These are phyloP conservation scores for Gallinago media DNA, from an alignment of 2,113 vertebrate species.

Conservation along the genomic window DNA sequence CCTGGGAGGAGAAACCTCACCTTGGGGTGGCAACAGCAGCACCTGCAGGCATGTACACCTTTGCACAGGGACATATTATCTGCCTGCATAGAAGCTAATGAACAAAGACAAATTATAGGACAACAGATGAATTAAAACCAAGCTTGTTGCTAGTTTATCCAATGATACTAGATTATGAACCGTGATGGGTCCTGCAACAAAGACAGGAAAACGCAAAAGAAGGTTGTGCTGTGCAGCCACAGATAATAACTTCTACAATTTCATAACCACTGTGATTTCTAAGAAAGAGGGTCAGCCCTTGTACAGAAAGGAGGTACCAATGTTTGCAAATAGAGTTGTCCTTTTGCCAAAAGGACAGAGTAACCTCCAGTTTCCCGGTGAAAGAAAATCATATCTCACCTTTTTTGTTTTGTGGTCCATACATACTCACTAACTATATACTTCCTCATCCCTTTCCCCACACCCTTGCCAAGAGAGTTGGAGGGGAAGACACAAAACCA, in stretches of 20 bases:
- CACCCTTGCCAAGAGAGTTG: not conserved
- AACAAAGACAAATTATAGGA: not conserved
- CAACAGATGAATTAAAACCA: not conserved
- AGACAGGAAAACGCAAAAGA: not conserved
- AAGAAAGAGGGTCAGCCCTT: not conserved
- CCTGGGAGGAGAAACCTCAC: not conserved
- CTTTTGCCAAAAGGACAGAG: not conserved
- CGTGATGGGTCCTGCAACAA: not conserved
- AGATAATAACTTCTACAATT: not conserved
- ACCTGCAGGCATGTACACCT: not conserved
- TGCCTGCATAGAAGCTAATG: not conserved
- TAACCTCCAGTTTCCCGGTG: not conserved
- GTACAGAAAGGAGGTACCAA: not conserved
- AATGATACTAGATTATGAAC: not conserved
- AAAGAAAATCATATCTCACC: not conserved
- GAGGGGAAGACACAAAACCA: not conserved
- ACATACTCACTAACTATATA: fast-evolving
- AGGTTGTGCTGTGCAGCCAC: not conserved
- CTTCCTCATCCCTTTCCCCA: not conserved
- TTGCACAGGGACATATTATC: not conserved
- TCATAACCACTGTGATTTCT: not conserved
- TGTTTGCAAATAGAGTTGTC: not conserved
- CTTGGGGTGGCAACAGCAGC: not conserved
- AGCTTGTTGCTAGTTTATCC: not conserved
- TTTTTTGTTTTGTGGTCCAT: not conserved